Base-by-base conservation (phyloP, 30 jellyfish, hydroid and myxozoan genomes). In the Mastigias papua region DNA sequence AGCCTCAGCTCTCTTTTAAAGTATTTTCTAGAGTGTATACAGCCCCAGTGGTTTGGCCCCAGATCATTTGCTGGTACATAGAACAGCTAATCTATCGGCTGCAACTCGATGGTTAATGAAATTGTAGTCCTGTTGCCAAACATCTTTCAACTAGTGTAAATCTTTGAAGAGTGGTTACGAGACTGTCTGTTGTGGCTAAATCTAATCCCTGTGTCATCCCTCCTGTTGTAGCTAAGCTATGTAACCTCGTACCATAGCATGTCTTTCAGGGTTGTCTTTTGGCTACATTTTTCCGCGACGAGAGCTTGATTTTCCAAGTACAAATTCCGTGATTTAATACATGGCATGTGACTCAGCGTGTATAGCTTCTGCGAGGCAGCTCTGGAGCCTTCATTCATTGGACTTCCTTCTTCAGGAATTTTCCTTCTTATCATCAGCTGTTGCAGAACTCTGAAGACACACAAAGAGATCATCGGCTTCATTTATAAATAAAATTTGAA, bases 401-500 rank as follows among this genome's bases (percentile, higher is more conserved):
- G 10, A 21, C n/a, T 77, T 77, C 57, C 88, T 62, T 77, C 78
- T 9, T 60, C 32, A 51, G 76, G 88, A 77, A 77, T 77, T 77
- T 77, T 77, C 61, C 88, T 77, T 77, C 88, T 31, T 33, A 60
- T 77, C 88, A 77, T 28, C 88, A 77, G 88, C 88, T 77, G 88
- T 77, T 77, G 88, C 88, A 77, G 67, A 77, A 77, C 61, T 77
- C 88, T 16, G 63, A 54, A 54, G 86, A 57, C 88, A 60, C 78
- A 77, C 88, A 77, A 77, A 77, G 65, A 65, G 88, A 77, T 60
- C 88, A 57, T 58, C 88, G 88, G 88, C 78, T 77, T 77, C 88
- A 31, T 27, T 51, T 54, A 60, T 33, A 60, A 77, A 60, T 77
- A 57, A 62, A 35, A 61, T 77, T 77, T 77, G 88, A 77, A 77